These are phyloP conservation scores for Ostrea edulis DNA, from an alignment of 1,140 invertebrate species.

Conservation along the genomic window DNA sequence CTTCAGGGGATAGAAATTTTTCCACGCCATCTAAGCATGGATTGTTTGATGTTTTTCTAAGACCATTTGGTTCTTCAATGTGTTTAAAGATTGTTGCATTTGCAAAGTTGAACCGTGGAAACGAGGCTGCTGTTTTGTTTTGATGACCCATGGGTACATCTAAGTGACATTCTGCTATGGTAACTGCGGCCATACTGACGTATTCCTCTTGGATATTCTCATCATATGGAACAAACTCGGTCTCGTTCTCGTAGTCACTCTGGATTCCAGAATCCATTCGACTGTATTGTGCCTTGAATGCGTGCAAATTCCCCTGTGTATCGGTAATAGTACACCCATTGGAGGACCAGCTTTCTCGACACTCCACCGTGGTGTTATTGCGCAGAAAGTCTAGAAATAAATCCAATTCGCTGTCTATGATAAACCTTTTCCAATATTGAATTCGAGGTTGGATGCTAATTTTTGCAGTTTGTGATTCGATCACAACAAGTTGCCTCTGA, in stretches of 20 bases:
- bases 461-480: not conserved
- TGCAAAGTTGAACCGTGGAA: not conserved
- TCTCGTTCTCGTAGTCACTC: not conserved
- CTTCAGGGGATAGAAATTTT: not conserved
- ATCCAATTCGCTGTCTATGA: not conserved
- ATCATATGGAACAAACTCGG: not conserved
- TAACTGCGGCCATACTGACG: not conserved
- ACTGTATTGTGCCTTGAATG: not conserved
- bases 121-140: not conserved
- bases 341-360: not conserved
- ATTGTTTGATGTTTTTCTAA: not conserved
- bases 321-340: not conserved
- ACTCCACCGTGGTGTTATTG: not conserved
- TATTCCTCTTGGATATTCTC: not conserved
- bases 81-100: not conserved
- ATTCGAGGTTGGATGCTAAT: not conserved
- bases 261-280: conserved; percentile 15
- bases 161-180: not conserved
- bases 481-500: not conserved
- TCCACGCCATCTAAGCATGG: not conserved
- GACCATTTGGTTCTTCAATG: not conserved
- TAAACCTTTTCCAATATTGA: not conserved
- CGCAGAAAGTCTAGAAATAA: not conserved
- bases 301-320: not conserved
- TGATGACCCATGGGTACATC: not conserved